These are phyloP conservation scores for Nasonovia ribisnigri DNA, from an alignment of 2,888 invertebrate species.

Conservation along the genomic window DNA sequence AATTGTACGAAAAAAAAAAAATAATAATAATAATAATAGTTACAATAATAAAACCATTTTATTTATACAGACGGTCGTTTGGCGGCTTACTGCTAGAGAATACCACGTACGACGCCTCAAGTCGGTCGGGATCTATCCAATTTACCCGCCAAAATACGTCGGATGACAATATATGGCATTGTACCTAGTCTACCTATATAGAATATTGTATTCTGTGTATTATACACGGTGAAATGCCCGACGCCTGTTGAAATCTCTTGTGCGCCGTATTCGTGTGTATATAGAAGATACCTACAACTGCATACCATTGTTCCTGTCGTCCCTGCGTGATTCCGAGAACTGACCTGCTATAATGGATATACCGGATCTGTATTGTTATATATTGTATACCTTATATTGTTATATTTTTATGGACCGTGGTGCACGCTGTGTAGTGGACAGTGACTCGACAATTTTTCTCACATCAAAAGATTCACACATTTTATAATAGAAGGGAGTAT, in stretches of 20 bases:
- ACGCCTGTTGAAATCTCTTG: neutral
- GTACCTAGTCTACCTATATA: neutral
- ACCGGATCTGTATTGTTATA: slow-evolving; percentile 14
- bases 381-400: neutral
- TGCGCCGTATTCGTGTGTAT: neutral
- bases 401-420: neutral
- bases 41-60: neutral
- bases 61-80: too few species aligned
- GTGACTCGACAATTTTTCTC: slow-evolving; percentile 23
- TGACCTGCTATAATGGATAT: slow-evolving; percentile 9
- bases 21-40: neutral
- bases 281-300: neutral
- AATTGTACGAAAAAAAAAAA: neutral
- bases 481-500: neutral
- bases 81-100: neutral
- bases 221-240: neutral
- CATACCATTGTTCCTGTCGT: neutral
- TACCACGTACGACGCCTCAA: neutral
- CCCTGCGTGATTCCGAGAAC: slow-evolving; percentile 14
- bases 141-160: slow-evolving; percentile 19
- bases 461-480: slow-evolving; percentile 13
- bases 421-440: neutral
- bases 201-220: neutral
- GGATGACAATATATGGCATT: neutral
- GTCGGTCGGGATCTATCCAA: neutral